Evolutionary conservation across 2,888 invertebrate genomes (phyloP).

Genomic region (Lasioglossum leucozonium): DNA sequence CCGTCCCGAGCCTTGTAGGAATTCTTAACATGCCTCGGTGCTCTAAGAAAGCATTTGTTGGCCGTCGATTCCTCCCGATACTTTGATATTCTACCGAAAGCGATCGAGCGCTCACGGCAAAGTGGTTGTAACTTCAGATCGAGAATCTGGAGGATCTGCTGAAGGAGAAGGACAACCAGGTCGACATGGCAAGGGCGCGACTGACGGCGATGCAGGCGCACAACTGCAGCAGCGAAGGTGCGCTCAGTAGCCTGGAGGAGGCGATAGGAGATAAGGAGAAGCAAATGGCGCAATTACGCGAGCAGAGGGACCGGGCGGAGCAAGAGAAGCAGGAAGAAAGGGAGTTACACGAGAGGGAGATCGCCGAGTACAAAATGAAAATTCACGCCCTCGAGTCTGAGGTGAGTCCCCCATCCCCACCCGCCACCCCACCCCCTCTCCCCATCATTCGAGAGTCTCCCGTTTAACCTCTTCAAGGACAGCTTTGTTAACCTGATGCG

Average conservation of each 20-base stretch:
- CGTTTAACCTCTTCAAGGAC: neutral
- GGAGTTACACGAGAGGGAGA: constrained; percentile 95
- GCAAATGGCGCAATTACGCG: constrained; percentile 96
- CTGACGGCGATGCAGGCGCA: constrained; percentile 97
- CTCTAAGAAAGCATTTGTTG: neutral
- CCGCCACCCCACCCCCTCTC: neutral
- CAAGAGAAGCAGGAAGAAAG: constrained; percentile 98
- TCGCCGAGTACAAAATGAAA: constrained; percentile 98
- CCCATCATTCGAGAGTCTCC: neutral
- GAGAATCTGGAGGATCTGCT: constrained; percentile 98
- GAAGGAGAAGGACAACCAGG: constrained; percentile 99
- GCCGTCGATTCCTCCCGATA: neutral
- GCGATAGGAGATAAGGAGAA: constrained; percentile 98
- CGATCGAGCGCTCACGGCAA: neutral
- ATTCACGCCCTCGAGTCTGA: constrained; percentile 95
- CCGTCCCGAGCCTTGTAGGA: neutral
- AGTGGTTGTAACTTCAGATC: constrained; percentile 87
- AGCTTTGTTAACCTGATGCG: neutral
- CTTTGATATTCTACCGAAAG: neutral
- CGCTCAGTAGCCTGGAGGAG: constrained; percentile 96
- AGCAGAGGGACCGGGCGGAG: constrained; percentile 97
- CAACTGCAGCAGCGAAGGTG: constrained; percentile 96
- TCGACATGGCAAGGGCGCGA: constrained; percentile 96
- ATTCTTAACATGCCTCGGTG: neutral
- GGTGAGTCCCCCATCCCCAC: constrained; percentile 71